Evolutionary conservation across 2,797 vertebrate genomes (phyloP), one percentile per base, ranked within the genome.

Genomic region (Coccyzus lansbergi): DNA sequence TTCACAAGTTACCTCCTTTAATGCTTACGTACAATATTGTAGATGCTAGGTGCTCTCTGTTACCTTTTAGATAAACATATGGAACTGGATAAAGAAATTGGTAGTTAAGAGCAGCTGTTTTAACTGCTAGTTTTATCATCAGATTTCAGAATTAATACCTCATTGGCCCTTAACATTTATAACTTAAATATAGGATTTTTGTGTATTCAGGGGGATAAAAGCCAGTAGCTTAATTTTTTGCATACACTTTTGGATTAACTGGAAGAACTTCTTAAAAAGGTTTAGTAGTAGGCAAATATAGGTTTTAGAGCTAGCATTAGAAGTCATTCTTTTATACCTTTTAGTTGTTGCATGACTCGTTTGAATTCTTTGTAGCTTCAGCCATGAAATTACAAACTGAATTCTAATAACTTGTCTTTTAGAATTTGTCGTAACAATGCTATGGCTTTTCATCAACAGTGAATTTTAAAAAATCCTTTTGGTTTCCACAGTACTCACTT

Each of bases 401-500:
- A 59, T 63, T 75, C 36, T 68, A 78, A 2, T 19, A 85, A 79
- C 20, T 75, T 67, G 21, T 26, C 16, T 56, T 46, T 56, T 87
- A 17, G 34, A 82, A 53, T 70, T 42, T 84, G 21, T 74, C 15
- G 8, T 1, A 4, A 60, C 22, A 58, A 33, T 6, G 67, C 18
- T 48, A 2, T 59, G 31, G 11, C 16, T 82, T 90, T 77, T 65
- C 15, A 56, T 55, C 13, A 26, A 7, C 2, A 69, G 17, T 10
- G n/a, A 51, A 62, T 75, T 78, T 67, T 15, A 64, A 62, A 69
- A 85, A 58, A 13, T 44, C 22, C 36, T 53, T n/a, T 74, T 20
- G 26, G 34, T 21, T 79, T 42, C 68, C 15, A 7, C 31, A 13
- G 21, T 68, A 33, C 42, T 91, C 0, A 0, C 3, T 0, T 77